Conservation (phyloP, 2,888 invertebrate genomes). For the Lathronympha strigana region DNA sequence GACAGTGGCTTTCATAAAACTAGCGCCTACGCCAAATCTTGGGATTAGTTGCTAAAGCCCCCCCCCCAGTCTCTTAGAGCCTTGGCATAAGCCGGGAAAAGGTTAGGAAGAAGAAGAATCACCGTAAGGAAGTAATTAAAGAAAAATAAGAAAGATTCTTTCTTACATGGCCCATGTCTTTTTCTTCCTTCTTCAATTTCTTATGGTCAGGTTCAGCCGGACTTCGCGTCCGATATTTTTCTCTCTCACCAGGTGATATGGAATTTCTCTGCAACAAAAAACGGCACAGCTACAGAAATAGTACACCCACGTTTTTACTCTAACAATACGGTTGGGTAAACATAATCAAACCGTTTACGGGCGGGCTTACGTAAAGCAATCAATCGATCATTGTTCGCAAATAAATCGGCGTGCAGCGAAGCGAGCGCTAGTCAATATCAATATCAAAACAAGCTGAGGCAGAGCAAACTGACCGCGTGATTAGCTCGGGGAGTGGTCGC, state of each 20-base stretch:
- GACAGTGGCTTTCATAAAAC: too few relatives aligned
- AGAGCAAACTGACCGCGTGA: slow-evolving; percentile 84
- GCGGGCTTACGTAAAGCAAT: slow-evolving; percentile 76
- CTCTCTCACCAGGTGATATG: slow-evolving; percentile 92
- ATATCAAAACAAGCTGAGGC: slow-evolving; percentile 84
- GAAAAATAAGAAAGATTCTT: background rate
- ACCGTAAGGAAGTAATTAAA: background rate
- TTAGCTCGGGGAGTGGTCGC: slow-evolving; percentile 82
- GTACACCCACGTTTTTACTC: slow-evolving; percentile 43
- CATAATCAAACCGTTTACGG: slow-evolving; percentile 81
- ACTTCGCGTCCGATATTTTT: slow-evolving; percentile 92
- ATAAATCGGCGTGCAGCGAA: slow-evolving; percentile 81
- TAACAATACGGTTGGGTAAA: slow-evolving; percentile 71
- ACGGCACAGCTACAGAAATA: slow-evolving; percentile 51
- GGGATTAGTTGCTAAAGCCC: too few relatives aligned
- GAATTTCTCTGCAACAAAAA: slow-evolving; percentile 89
- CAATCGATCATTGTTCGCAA: slow-evolving; percentile 84
- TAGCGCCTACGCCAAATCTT: too few relatives aligned
- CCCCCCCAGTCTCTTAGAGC: too few relatives aligned
- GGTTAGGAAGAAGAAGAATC: background rate
- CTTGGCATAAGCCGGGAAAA: too few relatives aligned
- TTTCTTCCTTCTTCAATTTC: slow-evolving; percentile 92
- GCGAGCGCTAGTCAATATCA: slow-evolving; percentile 82
- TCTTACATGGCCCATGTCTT: slow-evolving; percentile 92
- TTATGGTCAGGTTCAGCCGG: slow-evolving; percentile 89